A percentile compares a stretch with the other conserved stretches of the same genome.
Conservation (phyloP, 2,797 vertebrate species). For the Pitangus sulphuratus region DNA sequence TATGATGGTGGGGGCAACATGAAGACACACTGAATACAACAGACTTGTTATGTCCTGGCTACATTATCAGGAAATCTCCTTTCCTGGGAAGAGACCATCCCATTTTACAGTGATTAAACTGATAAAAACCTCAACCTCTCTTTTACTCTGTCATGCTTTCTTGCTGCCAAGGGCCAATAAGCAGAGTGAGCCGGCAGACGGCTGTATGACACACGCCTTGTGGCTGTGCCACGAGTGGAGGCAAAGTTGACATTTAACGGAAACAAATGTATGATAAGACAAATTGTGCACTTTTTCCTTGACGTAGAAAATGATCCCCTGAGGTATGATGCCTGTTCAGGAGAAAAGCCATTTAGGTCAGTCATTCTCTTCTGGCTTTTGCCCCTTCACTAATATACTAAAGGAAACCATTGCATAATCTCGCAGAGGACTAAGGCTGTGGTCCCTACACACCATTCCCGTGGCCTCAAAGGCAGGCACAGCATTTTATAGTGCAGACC, state of each 20-base stretch:
- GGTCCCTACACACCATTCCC: neutral
- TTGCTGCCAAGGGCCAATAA: neutral
- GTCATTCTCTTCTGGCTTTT: neutral
- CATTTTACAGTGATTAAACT: neutral
- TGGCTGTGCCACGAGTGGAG: neutral
- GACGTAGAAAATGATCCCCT: constrained; percentile 15
- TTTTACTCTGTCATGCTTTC: neutral
- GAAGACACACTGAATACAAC: neutral
- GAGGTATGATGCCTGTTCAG: neutral
- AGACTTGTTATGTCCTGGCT: neutral
- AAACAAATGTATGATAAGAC: neutral
- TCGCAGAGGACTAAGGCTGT: neutral
- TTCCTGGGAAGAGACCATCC: neutral
- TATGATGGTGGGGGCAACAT: rapidly evolving
- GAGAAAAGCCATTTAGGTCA: neutral
- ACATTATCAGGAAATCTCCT: neutral
- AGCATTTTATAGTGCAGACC: rapidly evolving
- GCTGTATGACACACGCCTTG: neutral
- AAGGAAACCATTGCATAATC: neutral
- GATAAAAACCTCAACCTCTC: neutral
- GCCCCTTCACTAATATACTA: neutral
- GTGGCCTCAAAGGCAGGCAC: rapidly evolving
- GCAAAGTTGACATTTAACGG: neutral
- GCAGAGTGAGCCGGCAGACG: neutral
- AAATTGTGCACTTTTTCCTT: neutral